Evolutionary conservation across 2,888 invertebrate species (phyloP), one percentile per base, ranked within the genome.

Genomic region (Meloe dianella): DNA sequence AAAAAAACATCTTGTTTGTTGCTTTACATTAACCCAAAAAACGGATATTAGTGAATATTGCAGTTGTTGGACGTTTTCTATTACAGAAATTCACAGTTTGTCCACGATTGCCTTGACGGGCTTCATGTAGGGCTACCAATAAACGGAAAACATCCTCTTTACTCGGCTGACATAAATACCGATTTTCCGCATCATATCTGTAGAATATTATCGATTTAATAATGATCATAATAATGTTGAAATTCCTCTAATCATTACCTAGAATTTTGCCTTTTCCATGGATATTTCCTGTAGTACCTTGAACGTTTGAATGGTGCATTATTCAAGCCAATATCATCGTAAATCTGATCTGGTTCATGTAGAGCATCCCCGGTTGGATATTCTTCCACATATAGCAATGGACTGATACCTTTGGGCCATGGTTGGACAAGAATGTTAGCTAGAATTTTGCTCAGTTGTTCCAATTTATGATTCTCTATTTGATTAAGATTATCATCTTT

Each of bases 61-160:
- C 84, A 66, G 86, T 84, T 10, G 89, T 88, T 0, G 89, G 88
- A 73, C 89, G 85, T 74, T 86, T 86, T 66, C 89, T 84, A 78
- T 89, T 89, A 80, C 90, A 90, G 80, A 89, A 89, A 74, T 86
- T 86, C 24, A 90, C 86, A n/a, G 86, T 85, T 59, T 82, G 81
- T 10, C 82, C 82, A 61, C 79, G 79, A 77, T 86, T 87, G 1
- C 89, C 89, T 69, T 86, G 86, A 30, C 87, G 86, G 64, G 88
- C 86, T 72, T 89, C 88, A 77, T 89, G 89, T 7, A 90, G 80
- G 54, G 89, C 89, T 12, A 88, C 85, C 66, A 90, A 76, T 3
- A 90, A 81, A 73, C 87, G 86, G 75, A 87, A 87, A 51, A 90
- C 87, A 76, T 90, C 90, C 73, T 88, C 86, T 74, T 87, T 87